Conservation (phyloP, 2,888 invertebrate genomes). For the Lordiphosa andalusiaca region DNA sequence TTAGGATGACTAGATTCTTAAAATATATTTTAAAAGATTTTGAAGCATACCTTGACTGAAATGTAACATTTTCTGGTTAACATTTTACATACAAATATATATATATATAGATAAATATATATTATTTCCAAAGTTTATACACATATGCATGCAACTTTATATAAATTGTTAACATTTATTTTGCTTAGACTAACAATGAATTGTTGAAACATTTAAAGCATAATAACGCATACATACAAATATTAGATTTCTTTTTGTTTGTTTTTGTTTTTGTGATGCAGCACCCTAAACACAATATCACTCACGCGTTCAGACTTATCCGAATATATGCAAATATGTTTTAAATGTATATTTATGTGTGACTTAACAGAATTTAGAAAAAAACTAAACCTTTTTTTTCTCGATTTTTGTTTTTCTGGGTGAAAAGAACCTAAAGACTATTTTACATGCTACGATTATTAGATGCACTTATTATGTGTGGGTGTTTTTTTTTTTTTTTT, state of each 20-base stretch:
- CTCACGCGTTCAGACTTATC: conserved; percentile 80
- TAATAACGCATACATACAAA: conserved; percentile 37
- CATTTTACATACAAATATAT: conserved; percentile 3
- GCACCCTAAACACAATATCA: conserved; percentile 80
- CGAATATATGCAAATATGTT: conserved; percentile 70
- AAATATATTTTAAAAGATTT: too few species aligned
- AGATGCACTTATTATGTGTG: conserved; percentile 18
- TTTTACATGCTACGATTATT: conserved; percentile 23
- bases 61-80: not conserved
- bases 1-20: conserved; percentile 15
- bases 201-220: conserved; percentile 45
- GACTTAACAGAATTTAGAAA: conserved; percentile 5
- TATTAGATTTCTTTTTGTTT: conserved; percentile 11
- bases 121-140: not conserved
- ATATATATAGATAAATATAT: conserved; percentile 6
- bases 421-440: conserved; percentile 59
- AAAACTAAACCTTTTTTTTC: conserved; percentile 11
- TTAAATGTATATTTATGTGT: conserved; percentile 27
- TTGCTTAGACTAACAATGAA: conserved; percentile 47
- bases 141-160: conserved; percentile 14
- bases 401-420: not conserved
- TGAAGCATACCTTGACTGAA: conserved; percentile 1
- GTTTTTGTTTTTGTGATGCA: conserved; percentile 62
- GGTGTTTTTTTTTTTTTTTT: conserved; percentile 10
- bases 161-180: conserved; percentile 49